Conservation (phyloP, 2,797 vertebrate species). For the Valencia hispanica region DNA sequence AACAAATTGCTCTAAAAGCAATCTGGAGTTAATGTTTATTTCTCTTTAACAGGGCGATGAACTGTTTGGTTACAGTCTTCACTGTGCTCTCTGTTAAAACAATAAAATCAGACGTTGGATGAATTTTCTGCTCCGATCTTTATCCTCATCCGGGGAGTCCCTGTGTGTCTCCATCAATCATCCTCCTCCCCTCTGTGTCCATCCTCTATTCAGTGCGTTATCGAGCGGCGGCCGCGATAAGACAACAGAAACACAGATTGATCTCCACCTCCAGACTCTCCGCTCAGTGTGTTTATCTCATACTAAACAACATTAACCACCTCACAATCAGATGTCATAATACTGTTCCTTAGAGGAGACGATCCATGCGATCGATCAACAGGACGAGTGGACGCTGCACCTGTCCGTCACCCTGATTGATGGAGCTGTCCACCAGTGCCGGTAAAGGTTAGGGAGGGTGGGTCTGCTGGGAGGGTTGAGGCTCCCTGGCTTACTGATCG, state of each 20-base stretch:
- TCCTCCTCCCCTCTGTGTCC: conserved; percentile 22
- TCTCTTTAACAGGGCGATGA: not conserved
- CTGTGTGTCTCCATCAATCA: conserved; percentile 27
- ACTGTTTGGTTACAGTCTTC: not conserved
- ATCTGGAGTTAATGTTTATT: not conserved
- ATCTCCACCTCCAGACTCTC: conserved; percentile 35
- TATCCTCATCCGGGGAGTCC: conserved; percentile 18
- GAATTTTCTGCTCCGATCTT: not conserved
- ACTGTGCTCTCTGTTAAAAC: not conserved
- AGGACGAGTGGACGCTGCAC: conserved; percentile 48
- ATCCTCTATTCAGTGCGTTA: conserved; percentile 43
- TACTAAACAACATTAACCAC: conserved; percentile 59
- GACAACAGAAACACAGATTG: conserved; percentile 48
- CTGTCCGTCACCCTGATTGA: conserved; percentile 72
- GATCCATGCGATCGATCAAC: conserved; percentile 73
- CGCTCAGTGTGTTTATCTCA: conserved; percentile 32
- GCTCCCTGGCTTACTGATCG: conserved; percentile 36
- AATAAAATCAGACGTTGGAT: conserved; percentile 10
- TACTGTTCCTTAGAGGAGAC: conserved; percentile 53
- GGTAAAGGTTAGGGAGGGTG: conserved; percentile 53
- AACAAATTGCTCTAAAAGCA: not conserved
- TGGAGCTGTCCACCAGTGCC: conserved; percentile 66
- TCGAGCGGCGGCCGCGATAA: conserved; percentile 45
- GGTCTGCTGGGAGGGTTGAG: conserved; percentile 32
- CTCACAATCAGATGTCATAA: conserved; percentile 70